A percentile compares a stretch with the other conserved stretches of the same genome.
These are phyloP conservation scores for Pitangus sulphuratus DNA, from an alignment of 2,797 vertebrate species.

Conservation along the genomic window DNA sequence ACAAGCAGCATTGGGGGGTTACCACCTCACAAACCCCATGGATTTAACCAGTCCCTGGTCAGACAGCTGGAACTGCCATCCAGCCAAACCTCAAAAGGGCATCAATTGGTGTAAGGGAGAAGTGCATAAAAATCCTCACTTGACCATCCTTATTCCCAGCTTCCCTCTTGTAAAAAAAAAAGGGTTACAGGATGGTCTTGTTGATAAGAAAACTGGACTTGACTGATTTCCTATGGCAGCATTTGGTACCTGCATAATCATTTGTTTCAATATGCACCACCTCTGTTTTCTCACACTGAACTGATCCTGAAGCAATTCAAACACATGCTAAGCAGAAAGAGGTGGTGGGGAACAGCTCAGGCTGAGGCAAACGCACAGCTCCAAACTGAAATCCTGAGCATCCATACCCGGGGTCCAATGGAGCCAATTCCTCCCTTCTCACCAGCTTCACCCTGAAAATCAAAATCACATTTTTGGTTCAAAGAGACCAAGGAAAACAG, in stretches of 20 bases:
- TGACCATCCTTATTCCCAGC: not conserved
- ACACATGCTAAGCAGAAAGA: not conserved
- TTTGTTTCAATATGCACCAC: not conserved
- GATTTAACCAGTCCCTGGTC: not conserved
- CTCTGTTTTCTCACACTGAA: not conserved
- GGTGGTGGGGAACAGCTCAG: not conserved
- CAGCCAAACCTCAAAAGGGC: not conserved
- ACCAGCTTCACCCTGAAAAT: slow-evolving; percentile 85
- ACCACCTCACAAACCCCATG: not conserved
- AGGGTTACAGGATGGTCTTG: not conserved
- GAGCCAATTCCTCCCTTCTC: slow-evolving; percentile 78
- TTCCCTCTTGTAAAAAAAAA: not conserved
- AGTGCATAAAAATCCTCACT: not conserved
- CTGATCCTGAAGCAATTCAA: not conserved
- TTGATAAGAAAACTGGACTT: not conserved
- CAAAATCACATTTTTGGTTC: not conserved
- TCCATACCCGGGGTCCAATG: slow-evolving; percentile 76
- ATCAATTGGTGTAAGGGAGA: not conserved
- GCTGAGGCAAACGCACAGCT: not conserved
- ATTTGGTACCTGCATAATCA: not conserved
- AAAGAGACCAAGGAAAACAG: not conserved
- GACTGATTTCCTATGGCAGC: not conserved
- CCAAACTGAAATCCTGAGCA: not conserved
- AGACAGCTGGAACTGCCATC: not conserved
- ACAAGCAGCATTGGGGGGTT: not conserved